A percentile compares a stretch with the other conserved stretches of the same genome.
Evolutionary conservation across 2,797 vertebrate species (phyloP).

Genomic region (Fringilla coelebs): DNA sequence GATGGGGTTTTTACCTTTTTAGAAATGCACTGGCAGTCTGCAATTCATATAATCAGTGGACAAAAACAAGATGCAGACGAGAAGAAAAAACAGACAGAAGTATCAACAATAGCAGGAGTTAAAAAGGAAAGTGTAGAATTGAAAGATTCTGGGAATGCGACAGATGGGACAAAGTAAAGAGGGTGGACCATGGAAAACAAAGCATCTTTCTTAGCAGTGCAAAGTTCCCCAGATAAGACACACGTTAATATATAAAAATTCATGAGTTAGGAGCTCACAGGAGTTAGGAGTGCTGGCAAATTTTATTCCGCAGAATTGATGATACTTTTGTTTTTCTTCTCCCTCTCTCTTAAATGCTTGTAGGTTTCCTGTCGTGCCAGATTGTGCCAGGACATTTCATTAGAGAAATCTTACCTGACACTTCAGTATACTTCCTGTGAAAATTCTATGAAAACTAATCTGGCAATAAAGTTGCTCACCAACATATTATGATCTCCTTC

Average conservation of each 20-base stretch:
- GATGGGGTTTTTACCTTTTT: background rate
- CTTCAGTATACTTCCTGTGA: background rate
- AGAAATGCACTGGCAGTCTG: background rate
- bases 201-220: background rate
- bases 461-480: background rate
- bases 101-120: background rate
- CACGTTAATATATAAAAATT: background rate
- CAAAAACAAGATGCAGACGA: background rate
- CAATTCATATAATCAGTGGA: background rate
- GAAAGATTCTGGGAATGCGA: background rate
- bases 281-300: background rate
- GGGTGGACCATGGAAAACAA: background rate
- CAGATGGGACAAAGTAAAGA: background rate
- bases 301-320: background rate
- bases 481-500: background rate
- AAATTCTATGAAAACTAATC: background rate
- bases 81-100: background rate
- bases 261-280: background rate
- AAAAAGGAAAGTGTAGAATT: background rate
- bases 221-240: background rate
- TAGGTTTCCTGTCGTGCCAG: background rate
- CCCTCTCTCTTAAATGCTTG: background rate
- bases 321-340: background rate
- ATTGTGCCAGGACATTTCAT: background rate
- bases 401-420: background rate